A percentile compares a stretch with the other conserved stretches of the same genome.
Evolutionary conservation across 1,140 invertebrate genomes (phyloP).

Genomic region (Scaptodrosophila lebanonensis): DNA sequence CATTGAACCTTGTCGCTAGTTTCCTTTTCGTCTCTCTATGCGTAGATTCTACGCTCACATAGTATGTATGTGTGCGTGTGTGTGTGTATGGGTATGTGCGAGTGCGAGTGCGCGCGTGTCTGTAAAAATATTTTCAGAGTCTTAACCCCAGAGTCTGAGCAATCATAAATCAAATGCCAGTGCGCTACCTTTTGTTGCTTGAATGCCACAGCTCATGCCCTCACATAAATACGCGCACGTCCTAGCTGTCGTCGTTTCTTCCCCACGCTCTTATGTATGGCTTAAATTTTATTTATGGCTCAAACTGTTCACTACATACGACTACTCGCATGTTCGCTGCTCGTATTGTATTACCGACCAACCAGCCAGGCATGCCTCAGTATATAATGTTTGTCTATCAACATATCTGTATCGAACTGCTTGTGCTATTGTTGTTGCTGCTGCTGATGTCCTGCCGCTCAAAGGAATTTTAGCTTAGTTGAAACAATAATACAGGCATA

Average conservation of each 20-base stretch:
- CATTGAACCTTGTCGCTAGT: constrained; percentile 35
- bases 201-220: constrained; percentile 31
- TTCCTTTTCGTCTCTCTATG: background rate
- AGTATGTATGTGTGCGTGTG: constrained; percentile 29
- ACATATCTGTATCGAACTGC: constrained; percentile 26
- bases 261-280: constrained; percentile 32
- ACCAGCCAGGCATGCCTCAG: constrained; percentile 5
- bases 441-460: too few species aligned
- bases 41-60: constrained; percentile 2
- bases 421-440: too few species aligned
- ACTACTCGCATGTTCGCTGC: background rate
- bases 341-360: constrained; percentile 24
- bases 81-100: constrained; percentile 40
- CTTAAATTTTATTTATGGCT: constrained; percentile 73
- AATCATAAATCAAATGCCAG: constrained; percentile 71
- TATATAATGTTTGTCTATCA: constrained; percentile 46
- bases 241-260: constrained; percentile 46
- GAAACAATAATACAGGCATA: too few species aligned
- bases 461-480: too few species aligned
- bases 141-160: constrained; percentile 70
- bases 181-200: constrained; percentile 70
- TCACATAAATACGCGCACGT: constrained; percentile 13
- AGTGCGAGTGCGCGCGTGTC: constrained; percentile 17
- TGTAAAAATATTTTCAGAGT: constrained; percentile 74
- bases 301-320: constrained; percentile 45